Evolutionary conservation across 2,113 vertebrate genomes (phyloP).

Genomic region (Oxyruncus cristatus): DNA sequence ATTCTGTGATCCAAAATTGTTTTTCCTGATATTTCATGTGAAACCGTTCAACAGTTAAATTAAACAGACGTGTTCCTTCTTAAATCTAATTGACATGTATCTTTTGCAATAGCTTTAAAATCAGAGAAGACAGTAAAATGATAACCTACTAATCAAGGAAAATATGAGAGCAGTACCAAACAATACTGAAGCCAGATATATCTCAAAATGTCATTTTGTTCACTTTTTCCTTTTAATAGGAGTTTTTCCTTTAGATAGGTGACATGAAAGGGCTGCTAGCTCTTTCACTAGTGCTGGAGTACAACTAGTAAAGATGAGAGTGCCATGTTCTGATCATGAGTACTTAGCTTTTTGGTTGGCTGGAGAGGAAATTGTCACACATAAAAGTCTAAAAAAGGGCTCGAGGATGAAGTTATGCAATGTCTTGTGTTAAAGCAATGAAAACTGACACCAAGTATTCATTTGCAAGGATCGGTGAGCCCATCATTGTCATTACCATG

Average conservation of each 20-base stretch:
- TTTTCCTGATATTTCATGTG: neutral
- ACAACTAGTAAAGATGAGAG: neutral
- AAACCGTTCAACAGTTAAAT: neutral
- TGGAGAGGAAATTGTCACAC: neutral
- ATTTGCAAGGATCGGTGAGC: fast-evolving
- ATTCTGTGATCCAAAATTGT: neutral
- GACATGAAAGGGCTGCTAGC: neutral
- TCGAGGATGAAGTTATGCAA: neutral
- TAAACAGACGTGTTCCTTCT: neutral
- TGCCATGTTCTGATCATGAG: neutral
- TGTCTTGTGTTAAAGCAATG: neutral
- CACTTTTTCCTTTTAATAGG: neutral
- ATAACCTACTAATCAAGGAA: neutral
- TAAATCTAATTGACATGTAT: neutral
- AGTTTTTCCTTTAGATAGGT: neutral
- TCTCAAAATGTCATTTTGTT: neutral
- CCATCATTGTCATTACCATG: neutral
- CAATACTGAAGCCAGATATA: neutral
- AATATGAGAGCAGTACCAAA: neutral
- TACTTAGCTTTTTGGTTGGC: neutral
- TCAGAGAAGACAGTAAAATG: neutral
- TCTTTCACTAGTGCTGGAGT: neutral
- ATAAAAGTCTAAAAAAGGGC: neutral
- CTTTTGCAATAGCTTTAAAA: neutral
- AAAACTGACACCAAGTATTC: neutral